Base-by-base conservation (phyloP, 1,140 invertebrate species). In the Eubasilissa regina region DNA sequence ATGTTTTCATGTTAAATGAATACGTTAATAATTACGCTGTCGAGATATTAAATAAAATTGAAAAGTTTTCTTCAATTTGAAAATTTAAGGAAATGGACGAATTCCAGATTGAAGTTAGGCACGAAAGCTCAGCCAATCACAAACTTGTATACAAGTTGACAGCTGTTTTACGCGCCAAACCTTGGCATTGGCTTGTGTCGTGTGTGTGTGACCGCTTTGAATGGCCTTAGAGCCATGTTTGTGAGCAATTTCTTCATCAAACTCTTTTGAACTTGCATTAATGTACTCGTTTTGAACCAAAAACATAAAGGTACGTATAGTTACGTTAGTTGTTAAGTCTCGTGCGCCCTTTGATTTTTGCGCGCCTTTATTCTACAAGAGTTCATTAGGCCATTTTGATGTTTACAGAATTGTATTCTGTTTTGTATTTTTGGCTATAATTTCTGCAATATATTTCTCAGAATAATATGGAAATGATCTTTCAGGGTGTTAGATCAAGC, bases 81-180 rank as follows among this genome's bases (percentile, higher is more conserved):
- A 53, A 73, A 43, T 72, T 72, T 17, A 51, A 73, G 68, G 68
- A 73, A 73, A 73, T 60, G 13, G 17, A n/a, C 17, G 19, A 53
- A 73, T 43, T 73, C 68, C 47, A 73, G 47, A 21, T 15, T 55
- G 47, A 73, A 73, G 68, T 13, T 25, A 53, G 19, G 13, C 9
- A 13, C 35, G 48, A 53, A 73, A 51, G 25, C 17, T 53, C 51
- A 19, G 44, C 75, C 75, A 77, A 70, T 77, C 62, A 77, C 21
- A 55, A 44, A 77, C 47, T 75, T 60, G 73, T 75, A 44, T 75
- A 75, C 73, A 48, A 53, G n/a, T 62, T 77, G 62, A 77, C 75
- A 77, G 75, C 62, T 77, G 75, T 66, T 77, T 77, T 77, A 58
- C 75, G 75, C 75, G 75, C 75, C 60, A 77, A 77, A 68, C 60